Percentiles rank a stretch among this genome's conserved stretches.
phyloP scores from a whole-genome alignment of 2,888 invertebrate genomes.

The Heliconius ismenius region DNA sequence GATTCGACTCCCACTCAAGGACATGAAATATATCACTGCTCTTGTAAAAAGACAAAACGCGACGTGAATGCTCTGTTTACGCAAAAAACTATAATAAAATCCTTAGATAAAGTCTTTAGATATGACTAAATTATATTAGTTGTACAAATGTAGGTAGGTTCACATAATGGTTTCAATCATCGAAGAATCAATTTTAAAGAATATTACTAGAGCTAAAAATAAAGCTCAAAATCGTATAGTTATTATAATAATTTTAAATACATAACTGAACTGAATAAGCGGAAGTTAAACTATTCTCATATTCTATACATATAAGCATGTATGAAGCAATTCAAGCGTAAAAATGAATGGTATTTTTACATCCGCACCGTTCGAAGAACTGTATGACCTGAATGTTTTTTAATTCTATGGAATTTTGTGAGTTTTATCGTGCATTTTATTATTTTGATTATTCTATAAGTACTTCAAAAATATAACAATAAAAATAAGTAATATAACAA shows the following conservation, averaged over 20 bases:
- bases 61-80: neutral
- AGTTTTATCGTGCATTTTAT: neutral
- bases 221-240: neutral
- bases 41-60: neutral
- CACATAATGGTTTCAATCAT: too few relatives aligned
- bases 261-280: neutral
- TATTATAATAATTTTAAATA: neutral
- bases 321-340: slow-evolving; percentile 21
- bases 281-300: neutral
- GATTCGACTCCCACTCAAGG: too few relatives aligned
- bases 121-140: too few relatives aligned
- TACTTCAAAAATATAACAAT: neutral
- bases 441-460: neutral
- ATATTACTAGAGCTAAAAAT: too few relatives aligned
- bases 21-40: neutral
- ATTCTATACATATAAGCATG: neutral
- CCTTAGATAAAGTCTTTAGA: too few relatives aligned
- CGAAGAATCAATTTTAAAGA: neutral
- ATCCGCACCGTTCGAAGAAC: slow-evolving; percentile 15
- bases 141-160: too few relatives aligned
- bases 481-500: neutral
- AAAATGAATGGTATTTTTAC: slow-evolving; percentile 25
- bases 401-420: neutral
- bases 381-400: slow-evolving; percentile 24
- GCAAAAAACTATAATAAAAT: too few relatives aligned